Conservation (phyloP, 2,888 invertebrate species). For the Ectemnius cavifrons region DNA sequence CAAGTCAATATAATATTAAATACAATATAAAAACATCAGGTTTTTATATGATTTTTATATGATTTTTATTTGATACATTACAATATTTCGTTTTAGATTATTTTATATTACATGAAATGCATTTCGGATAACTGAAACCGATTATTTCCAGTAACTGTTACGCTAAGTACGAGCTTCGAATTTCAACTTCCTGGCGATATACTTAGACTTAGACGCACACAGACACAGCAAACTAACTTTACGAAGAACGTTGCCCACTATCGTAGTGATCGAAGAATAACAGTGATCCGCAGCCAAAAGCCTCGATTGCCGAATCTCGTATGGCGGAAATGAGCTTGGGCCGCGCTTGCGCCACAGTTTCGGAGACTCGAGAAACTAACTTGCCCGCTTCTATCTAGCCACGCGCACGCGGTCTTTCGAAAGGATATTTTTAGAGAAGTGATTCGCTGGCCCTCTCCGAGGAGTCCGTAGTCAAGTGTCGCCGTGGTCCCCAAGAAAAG, state of each 20-base stretch:
- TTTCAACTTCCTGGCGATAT: too few species aligned
- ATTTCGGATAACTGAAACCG: too few species aligned
- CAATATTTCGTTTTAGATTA: too few species aligned
- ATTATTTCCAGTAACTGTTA: too few species aligned
- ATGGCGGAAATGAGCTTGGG: slow-evolving; percentile 26
- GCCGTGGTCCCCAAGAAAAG: slow-evolving; percentile 48
- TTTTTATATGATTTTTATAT: too few species aligned
- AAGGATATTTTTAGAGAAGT: slow-evolving; percentile 62
- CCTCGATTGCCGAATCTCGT: slow-evolving; percentile 21
- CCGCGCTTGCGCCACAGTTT: slow-evolving; percentile 42
- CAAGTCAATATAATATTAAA: too few species aligned
- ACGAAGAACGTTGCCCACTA: background rate
- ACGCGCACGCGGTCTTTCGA: slow-evolving; percentile 62
- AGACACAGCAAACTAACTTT: too few species aligned
- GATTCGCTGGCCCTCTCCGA: slow-evolving; percentile 56
- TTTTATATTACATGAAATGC: too few species aligned
- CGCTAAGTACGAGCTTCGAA: too few species aligned
- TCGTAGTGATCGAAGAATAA: slow-evolving; percentile 7
- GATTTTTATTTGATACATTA: too few species aligned
- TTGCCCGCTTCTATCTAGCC: slow-evolving; percentile 8
- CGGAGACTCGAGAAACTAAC: slow-evolving; percentile 16
- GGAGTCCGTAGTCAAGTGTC: slow-evolving; percentile 53
- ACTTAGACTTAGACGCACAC: too few species aligned
- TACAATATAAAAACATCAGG: too few species aligned
- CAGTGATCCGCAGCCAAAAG: background rate